phyloP scores from a whole-genome alignment of 2,888 invertebrate genomes.

The Dioctria linearis region DNA sequence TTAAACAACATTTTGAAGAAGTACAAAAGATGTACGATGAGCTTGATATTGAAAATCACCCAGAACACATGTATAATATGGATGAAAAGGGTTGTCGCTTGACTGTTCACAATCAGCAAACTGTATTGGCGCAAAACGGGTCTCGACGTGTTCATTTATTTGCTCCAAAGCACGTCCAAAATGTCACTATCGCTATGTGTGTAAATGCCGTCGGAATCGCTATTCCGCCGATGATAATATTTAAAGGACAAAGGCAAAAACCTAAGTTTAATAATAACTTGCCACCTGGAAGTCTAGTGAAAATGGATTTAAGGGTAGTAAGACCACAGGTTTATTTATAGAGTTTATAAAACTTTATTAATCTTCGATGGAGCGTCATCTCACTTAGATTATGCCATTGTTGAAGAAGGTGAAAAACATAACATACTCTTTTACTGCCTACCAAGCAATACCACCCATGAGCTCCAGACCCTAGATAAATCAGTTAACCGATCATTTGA shows the following conservation, averaged over 20 bases:
- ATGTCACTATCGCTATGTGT: background rate
- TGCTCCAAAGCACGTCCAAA: background rate
- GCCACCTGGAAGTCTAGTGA: background rate
- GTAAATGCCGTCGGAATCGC: background rate
- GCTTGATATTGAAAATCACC: background rate
- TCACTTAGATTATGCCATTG: background rate
- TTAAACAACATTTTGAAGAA: too few relatives aligned
- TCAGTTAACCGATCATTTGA: background rate
- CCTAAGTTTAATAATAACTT: background rate
- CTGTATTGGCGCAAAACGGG: slow-evolving; percentile 1
- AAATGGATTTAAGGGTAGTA: background rate
- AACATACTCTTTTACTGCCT: background rate
- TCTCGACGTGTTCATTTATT: background rate
- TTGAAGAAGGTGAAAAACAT: background rate
- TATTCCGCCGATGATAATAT: slow-evolving; percentile 1
- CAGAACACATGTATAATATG: background rate
- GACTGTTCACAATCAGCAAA: background rate
- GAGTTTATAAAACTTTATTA: background rate
- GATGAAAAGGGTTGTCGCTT: slow-evolving; percentile 1
- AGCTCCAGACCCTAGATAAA: slow-evolving; percentile 5
- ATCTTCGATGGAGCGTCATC: background rate
- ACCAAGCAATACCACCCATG: too few relatives aligned
- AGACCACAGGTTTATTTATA: background rate
- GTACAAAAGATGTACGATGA: background rate
- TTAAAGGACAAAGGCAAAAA: background rate